phyloP scores from a whole-genome alignment of 2,888 invertebrate genomes.

The Villa cingulata region DNA sequence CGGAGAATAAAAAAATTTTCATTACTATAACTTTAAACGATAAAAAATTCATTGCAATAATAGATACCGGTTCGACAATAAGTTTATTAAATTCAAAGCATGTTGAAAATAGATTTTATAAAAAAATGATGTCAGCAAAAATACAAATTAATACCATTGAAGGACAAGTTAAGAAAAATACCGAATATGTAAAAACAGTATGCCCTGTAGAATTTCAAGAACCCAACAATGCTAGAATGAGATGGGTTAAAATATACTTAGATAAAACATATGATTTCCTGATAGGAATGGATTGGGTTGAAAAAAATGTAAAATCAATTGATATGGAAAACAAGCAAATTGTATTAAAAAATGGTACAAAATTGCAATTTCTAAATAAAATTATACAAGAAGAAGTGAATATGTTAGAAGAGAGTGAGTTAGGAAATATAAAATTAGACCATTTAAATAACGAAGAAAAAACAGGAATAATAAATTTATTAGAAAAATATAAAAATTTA shows the following conservation, averaged over 20 bases:
- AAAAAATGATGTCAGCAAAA: neutral
- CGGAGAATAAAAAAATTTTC: neutral
- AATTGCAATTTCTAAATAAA: constrained; percentile 3
- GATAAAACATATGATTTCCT: too few relatives aligned
- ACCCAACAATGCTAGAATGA: neutral
- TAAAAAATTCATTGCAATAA: neutral
- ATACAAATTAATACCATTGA: constrained; percentile 3
- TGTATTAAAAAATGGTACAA: neutral
- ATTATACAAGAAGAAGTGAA: constrained; percentile 1
- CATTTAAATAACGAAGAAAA: constrained; percentile 7
- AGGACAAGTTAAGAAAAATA: neutral
- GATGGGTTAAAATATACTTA: constrained; percentile 2
- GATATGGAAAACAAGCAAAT: constrained; percentile 5
- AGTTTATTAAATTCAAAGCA: neutral
- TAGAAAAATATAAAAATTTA: constrained; percentile 3
- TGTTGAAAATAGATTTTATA: neutral
- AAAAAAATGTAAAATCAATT: too few relatives aligned
- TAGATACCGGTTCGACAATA: neutral
- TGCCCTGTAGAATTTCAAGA: neutral
- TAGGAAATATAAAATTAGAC: constrained; percentile 6
- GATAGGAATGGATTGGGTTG: too few relatives aligned
- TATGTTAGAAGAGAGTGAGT: constrained; percentile 3
- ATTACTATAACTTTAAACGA: neutral
- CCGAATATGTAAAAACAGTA: neutral
- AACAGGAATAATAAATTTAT: neutral